These are phyloP conservation scores for Chrysodeixis includens DNA, from an alignment of 2,888 invertebrate genomes.

Conservation along the genomic window DNA sequence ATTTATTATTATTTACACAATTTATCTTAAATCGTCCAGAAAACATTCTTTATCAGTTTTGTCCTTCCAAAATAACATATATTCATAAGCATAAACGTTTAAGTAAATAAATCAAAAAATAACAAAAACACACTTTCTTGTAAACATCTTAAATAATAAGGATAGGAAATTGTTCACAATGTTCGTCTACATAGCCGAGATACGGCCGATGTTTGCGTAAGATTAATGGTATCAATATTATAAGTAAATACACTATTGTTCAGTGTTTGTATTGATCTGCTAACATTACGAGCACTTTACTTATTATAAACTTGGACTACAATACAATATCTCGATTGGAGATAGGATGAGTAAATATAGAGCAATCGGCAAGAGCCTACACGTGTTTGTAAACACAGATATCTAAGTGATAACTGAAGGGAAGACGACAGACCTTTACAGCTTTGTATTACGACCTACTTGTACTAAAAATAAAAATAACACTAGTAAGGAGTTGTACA, in stretches of 20 bases:
- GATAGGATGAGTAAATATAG: conserved; percentile 6
- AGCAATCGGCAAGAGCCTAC: conserved; percentile 4
- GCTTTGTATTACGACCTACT: background rate
- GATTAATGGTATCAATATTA: conserved; percentile 57
- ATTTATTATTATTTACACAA: too few species aligned
- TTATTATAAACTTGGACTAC: conserved; percentile 38
- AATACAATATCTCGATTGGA: conserved; percentile 30
- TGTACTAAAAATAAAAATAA: background rate
- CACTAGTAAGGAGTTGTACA: background rate
- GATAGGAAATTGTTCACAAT: conserved; percentile 43
- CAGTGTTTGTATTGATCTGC: conserved; percentile 38
- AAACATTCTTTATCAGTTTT: too few species aligned
- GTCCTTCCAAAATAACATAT: too few species aligned
- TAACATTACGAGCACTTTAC: conserved; percentile 47
- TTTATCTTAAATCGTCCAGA: too few species aligned
- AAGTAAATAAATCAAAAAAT: conserved; percentile 5
- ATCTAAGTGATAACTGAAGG: background rate
- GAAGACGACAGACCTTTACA: background rate
- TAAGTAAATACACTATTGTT: conserved; percentile 57
- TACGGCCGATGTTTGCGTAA: conserved; percentile 40
- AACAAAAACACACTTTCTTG: conserved; percentile 2
- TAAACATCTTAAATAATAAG: conserved; percentile 14
- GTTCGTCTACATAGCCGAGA: conserved; percentile 32
- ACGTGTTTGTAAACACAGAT: background rate
- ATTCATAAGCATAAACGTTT: background rate